Percentiles rank a stretch among this genome's conserved stretches.
These are phyloP conservation scores for Tetramorium parvispinum DNA, from an alignment of 1,140 invertebrate species.

Conservation along the genomic window DNA sequence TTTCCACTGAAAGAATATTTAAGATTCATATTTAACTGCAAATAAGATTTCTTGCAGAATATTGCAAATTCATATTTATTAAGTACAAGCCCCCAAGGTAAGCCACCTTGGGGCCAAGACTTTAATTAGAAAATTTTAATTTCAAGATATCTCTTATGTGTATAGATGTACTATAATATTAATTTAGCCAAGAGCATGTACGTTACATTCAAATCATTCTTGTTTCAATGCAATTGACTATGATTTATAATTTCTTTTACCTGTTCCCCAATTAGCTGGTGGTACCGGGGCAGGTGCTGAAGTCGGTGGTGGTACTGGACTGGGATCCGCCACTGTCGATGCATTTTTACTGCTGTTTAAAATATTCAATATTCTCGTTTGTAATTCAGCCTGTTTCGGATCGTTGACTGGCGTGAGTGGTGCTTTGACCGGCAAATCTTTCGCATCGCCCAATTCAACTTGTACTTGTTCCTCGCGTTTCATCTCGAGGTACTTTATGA, in stretches of 20 bases:
- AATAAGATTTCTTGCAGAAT: background rate
- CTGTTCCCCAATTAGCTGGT: slow-evolving; percentile 76
- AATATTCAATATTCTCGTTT: slow-evolving; percentile 94
- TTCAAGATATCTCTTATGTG: background rate
- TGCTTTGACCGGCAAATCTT: slow-evolving; percentile 84
- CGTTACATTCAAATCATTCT: background rate
- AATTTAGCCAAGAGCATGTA: background rate
- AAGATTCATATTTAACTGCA: background rate
- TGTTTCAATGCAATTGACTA: background rate
- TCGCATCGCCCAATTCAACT: slow-evolving; percentile 88
- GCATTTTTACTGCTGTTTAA: slow-evolving; percentile 87
- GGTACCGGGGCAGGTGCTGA: slow-evolving; percentile 77
- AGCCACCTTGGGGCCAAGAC: background rate
- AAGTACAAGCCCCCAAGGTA: background rate
- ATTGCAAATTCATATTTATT: background rate
- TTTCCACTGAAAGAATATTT: background rate
- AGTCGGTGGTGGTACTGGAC: slow-evolving; percentile 79
- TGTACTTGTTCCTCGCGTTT: slow-evolving; percentile 90
- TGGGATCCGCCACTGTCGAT: slow-evolving; percentile 68
- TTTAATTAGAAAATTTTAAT: background rate
- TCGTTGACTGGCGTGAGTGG: slow-evolving; percentile 79
- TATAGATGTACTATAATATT: background rate
- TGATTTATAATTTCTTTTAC: slow-evolving; percentile 66
- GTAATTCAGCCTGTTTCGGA: slow-evolving; percentile 90
- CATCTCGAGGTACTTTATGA: slow-evolving; percentile 93